A percentile compares a stretch with the other conserved stretches of the same genome.
phyloP scores from a whole-genome alignment of 2,113 vertebrate genomes.

The Dryoscopus gambensis region DNA sequence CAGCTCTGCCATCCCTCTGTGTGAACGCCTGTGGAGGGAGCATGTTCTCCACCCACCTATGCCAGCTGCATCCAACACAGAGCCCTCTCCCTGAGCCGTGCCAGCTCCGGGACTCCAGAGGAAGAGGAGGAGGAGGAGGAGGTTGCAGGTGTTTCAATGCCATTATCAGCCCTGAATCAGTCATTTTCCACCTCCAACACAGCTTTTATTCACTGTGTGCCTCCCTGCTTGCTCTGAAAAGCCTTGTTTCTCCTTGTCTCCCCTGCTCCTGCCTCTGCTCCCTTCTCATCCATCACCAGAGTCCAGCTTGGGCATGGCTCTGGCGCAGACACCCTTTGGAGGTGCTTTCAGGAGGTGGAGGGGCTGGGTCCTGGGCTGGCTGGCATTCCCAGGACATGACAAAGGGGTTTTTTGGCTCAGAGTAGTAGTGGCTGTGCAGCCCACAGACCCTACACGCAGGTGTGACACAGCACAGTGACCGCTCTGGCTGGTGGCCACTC shows the following conservation, averaged over 20 bases:
- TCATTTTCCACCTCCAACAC: neutral
- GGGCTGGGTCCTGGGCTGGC: neutral
- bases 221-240: neutral
- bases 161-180: neutral
- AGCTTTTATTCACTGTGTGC: neutral
- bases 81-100: neutral
- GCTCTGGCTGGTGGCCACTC: neutral
- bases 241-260: neutral
- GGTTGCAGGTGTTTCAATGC: neutral
- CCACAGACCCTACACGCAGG: neutral
- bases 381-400: fast-evolving
- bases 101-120: neutral
- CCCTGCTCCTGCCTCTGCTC: neutral
- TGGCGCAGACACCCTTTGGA: neutral
- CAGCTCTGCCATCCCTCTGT: neutral
- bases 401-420: neutral
- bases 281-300: neutral
- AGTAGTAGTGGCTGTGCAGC: neutral
- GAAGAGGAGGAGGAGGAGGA: neutral
- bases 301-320: neutral
- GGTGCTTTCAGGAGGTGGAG: fast-evolving
- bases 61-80: neutral
- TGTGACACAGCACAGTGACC: neutral
- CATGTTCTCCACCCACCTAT: neutral
- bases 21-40: neutral